Percentiles rank a stretch among this genome's conserved stretches.
Conservation (phyloP, 2,888 invertebrate species). For the Ectropis crepuscularia region DNA sequence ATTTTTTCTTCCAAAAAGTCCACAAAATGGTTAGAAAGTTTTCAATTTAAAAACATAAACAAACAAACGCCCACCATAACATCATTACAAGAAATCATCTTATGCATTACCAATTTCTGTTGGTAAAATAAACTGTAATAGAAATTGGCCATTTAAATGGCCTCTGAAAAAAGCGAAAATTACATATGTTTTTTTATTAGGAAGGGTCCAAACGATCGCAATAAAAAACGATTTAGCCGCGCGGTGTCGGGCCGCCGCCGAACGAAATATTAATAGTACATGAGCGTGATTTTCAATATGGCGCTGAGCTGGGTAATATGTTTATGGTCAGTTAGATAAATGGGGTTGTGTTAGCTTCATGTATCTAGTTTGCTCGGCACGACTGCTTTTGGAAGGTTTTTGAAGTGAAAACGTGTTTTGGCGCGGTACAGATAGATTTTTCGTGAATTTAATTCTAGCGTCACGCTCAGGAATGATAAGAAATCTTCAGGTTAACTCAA, state of each 20-base stretch:
- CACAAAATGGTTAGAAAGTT: too few relatives aligned
- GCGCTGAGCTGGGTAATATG: conserved; percentile 33
- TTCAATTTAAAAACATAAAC: too few relatives aligned
- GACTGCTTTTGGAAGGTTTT: too few relatives aligned
- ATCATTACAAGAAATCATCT: too few relatives aligned
- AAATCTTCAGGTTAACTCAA: too few relatives aligned
- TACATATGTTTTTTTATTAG: conserved; percentile 58
- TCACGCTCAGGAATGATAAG: too few relatives aligned
- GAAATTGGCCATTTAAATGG: conserved; percentile 43
- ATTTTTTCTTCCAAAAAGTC: too few relatives aligned
- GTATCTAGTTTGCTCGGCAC: not conserved
- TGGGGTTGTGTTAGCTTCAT: not conserved
- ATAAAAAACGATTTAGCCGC: conserved; percentile 75
- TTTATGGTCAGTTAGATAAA: conserved; percentile 20
- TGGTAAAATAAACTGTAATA: not conserved
- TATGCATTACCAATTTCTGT: too few relatives aligned
- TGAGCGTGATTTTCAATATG: conserved; percentile 50
- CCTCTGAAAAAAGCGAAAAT: conserved; percentile 57
- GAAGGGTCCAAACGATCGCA: conserved; percentile 64
- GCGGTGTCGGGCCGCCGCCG: conserved; percentile 43
- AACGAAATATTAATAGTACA: conserved; percentile 48
- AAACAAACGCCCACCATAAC: too few relatives aligned
- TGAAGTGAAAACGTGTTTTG: too few relatives aligned
- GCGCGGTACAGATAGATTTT: too few relatives aligned
- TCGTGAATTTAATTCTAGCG: too few relatives aligned